These are phyloP conservation scores for Anarrhichthys ocellatus DNA, from an alignment of 2,113 vertebrate genomes.

Conservation along the genomic window DNA sequence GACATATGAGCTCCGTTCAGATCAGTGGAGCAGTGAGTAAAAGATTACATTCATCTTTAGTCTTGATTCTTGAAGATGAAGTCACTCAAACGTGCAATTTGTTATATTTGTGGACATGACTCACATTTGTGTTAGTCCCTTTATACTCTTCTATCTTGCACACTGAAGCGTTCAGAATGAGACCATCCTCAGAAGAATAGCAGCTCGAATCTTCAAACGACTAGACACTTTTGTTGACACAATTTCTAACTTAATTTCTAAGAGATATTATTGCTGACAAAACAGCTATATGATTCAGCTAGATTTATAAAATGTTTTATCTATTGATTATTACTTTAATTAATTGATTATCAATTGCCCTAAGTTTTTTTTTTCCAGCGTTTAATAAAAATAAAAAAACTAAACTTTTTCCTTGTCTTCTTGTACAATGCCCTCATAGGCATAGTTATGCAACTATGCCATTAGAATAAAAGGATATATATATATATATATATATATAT, in stretches of 20 bases:
- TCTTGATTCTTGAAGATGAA: not conserved
- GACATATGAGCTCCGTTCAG: not conserved
- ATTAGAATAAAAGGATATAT: too few species aligned
- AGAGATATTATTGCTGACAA: not conserved
- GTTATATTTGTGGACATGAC: not conserved
- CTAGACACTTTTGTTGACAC: not conserved
- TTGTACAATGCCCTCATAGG: too few species aligned
- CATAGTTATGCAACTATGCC: too few species aligned
- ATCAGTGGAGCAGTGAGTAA: not conserved
- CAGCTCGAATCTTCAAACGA: not conserved
- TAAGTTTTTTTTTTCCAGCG: too few species aligned
- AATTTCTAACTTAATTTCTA: not conserved
- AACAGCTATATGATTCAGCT: not conserved
- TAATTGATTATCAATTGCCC: too few species aligned
- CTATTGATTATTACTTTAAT: too few species aligned
- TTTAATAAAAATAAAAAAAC: too few species aligned
- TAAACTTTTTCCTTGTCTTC: too few species aligned
- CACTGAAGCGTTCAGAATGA: not conserved
- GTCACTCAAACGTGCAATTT: not conserved
- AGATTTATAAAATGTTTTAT: too few species aligned
- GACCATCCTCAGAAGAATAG: not conserved
- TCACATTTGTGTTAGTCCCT: not conserved
- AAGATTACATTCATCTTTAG: not conserved
- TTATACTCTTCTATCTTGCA: not conserved
- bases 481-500: too few species aligned